phyloP scores from a whole-genome alignment of 2,797 vertebrate species.

The Pseudomugil tenellus region DNA sequence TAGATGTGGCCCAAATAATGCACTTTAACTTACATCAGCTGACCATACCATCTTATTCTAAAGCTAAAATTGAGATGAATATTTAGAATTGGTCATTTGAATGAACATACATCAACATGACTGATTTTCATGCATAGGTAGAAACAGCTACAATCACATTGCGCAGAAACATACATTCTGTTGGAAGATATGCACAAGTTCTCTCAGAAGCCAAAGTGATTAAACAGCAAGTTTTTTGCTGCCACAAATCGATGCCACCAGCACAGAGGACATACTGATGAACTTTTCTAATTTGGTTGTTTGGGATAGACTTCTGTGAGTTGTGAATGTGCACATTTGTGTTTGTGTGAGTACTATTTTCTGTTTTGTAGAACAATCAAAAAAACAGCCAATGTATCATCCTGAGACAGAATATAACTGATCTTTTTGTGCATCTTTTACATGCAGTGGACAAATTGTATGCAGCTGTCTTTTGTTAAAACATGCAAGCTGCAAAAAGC shows the following conservation, averaged over 20 bases:
- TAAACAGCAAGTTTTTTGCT: constrained; percentile 53
- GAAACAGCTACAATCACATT: constrained; percentile 4
- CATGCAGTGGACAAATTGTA: constrained; percentile 21
- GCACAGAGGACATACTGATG: constrained; percentile 4
- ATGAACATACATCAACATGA: constrained; percentile 30
- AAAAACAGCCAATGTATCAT: constrained; percentile 16
- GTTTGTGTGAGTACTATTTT: neutral
- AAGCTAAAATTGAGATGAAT: constrained; percentile 2
- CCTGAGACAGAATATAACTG: constrained; percentile 9
- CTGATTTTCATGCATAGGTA: neutral
- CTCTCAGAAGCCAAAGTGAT: constrained; percentile 59
- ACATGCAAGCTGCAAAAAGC: constrained; percentile 45
- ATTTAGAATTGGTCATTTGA: constrained; percentile 51
- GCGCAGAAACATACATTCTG: constrained; percentile 11
- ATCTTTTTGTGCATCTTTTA: neutral
- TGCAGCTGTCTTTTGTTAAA: constrained; percentile 46
- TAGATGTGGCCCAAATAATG: constrained; percentile 20
- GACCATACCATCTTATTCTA: constrained; percentile 11
- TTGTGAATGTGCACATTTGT: neutral
- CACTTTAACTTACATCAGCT: constrained; percentile 41
- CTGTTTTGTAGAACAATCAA: neutral
- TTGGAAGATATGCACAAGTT: constrained; percentile 35
- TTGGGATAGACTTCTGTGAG: neutral
- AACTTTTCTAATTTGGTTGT: constrained; percentile 5
- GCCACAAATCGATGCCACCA: constrained; percentile 43